A percentile compares a stretch with the other conserved stretches of the same genome.
These are phyloP conservation scores for Anguilla japonica DNA, from an alignment of 2,113 vertebrate genomes.

Conservation along the genomic window DNA sequence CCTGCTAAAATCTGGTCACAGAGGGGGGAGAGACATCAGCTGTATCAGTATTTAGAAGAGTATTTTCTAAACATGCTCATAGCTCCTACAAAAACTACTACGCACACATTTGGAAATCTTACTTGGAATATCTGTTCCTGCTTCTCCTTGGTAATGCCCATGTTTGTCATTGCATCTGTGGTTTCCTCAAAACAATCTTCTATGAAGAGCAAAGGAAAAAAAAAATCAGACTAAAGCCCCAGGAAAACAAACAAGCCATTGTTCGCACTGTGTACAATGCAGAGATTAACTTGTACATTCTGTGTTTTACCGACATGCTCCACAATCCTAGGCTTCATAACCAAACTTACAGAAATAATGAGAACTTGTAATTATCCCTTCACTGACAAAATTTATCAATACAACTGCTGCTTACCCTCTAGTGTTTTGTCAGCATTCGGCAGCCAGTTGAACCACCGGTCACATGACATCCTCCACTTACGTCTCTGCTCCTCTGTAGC, in stretches of 20 bases:
- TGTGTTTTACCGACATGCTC: neutral
- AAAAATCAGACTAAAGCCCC: neutral
- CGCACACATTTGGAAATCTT: constrained; percentile 40
- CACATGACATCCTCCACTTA: constrained; percentile 79
- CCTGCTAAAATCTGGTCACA: constrained; percentile 78
- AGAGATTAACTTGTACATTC: neutral
- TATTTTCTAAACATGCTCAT: neutral
- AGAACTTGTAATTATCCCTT: neutral
- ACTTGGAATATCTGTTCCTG: constrained; percentile 89
- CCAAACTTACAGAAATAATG: neutral
- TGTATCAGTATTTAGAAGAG: neutral
- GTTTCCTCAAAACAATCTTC: constrained; percentile 89
- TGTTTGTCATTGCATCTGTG: constrained; percentile 83
- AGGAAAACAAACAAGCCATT: neutral
- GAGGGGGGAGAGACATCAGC: neutral
- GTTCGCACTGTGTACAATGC: neutral
- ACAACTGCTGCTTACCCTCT: constrained; percentile 70
- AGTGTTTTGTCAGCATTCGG: constrained; percentile 81
- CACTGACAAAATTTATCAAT: neutral
- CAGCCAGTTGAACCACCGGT: constrained; percentile 80
- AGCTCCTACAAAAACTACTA: neutral
- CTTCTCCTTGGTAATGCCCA: constrained; percentile 77
- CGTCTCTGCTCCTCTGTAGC: constrained; percentile 79
- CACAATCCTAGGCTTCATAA: neutral
- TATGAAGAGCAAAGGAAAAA: constrained; percentile 60